Percentiles rank a stretch among this genome's conserved stretches.
Conservation (phyloP, 2,888 invertebrate genomes). For the Scaeva pyrastri region DNA sequence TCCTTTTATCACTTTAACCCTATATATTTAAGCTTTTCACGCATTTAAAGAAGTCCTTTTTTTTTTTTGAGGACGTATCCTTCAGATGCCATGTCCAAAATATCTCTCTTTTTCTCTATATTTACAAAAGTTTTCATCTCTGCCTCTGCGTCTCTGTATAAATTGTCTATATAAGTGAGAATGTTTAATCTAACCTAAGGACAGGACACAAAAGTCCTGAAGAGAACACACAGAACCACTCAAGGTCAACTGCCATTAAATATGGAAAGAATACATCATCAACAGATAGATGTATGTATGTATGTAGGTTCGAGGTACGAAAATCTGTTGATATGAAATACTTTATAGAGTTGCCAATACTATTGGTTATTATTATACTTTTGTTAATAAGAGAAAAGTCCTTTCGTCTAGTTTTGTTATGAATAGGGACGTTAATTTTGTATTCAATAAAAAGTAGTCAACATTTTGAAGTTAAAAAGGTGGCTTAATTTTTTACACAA, state of each 20-base stretch:
- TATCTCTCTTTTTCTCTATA: not conserved
- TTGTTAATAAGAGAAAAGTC: too few species aligned
- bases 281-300: too few species aligned
- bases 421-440: too few species aligned
- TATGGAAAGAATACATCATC: conserved; percentile 21
- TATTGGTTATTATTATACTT: not conserved
- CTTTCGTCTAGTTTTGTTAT: too few species aligned
- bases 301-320: conserved; percentile 7
- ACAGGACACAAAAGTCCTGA: not conserved
- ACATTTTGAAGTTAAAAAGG: too few species aligned
- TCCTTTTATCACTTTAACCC: conserved; percentile 13
- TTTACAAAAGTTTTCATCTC: conserved; percentile 9
- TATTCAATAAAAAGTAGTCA: too few species aligned
- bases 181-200: conserved; percentile 4
- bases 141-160: conserved; percentile 13
- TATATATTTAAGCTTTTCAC: conserved; percentile 2
- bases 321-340: conserved; percentile 19
- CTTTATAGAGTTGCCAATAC: conserved; percentile 8
- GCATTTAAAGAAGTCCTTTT: conserved; percentile 8
- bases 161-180: conserved; percentile 1
- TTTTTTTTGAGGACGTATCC: not conserved
- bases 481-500: too few species aligned
- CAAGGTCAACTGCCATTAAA: conserved; percentile 38
- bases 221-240: conserved; percentile 1
- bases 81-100: conserved; percentile 20